These are phyloP conservation scores for Cyanoramphus novaezelandiae DNA, from an alignment of 2,113 vertebrate species.

Conservation along the genomic window DNA sequence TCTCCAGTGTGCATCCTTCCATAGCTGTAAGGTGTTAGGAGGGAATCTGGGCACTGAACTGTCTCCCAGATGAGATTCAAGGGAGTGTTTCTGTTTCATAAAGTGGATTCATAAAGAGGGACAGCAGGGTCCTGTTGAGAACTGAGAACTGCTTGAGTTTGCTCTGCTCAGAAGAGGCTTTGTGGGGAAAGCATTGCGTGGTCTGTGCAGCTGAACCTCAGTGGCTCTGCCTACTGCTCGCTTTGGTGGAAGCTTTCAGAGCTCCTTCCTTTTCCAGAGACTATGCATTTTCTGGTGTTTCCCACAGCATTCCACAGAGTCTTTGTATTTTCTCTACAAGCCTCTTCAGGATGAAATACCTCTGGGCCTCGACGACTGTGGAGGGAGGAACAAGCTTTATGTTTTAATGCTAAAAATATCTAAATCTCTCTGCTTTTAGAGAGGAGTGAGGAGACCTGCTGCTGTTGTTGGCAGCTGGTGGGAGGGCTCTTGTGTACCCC, in stretches of 20 bases:
- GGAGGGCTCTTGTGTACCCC: background rate
- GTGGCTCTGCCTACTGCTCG: fast-evolving
- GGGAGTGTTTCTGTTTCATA: background rate
- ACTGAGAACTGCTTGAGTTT: background rate
- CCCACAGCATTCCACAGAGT: background rate
- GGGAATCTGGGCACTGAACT: background rate
- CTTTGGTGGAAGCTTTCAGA: background rate
- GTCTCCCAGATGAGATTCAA: background rate
- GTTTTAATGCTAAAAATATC: background rate
- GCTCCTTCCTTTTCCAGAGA: background rate
- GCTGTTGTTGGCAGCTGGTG: background rate
- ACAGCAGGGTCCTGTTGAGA: background rate
- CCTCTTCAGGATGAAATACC: background rate
- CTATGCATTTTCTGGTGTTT: background rate
- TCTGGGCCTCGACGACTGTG: background rate
- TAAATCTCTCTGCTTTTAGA: background rate
- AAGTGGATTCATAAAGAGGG: background rate
- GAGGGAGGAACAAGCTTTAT: background rate
- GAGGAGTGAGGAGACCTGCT: background rate
- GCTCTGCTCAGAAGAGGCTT: background rate
- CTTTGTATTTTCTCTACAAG: background rate
- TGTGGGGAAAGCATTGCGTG: background rate
- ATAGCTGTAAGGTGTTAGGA: background rate
- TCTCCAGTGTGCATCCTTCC: background rate
- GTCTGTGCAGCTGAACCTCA: background rate